These are phyloP conservation scores for Rhinophrynus dorsalis DNA, from an alignment of 2,797 vertebrate genomes.

Conservation along the genomic window DNA sequence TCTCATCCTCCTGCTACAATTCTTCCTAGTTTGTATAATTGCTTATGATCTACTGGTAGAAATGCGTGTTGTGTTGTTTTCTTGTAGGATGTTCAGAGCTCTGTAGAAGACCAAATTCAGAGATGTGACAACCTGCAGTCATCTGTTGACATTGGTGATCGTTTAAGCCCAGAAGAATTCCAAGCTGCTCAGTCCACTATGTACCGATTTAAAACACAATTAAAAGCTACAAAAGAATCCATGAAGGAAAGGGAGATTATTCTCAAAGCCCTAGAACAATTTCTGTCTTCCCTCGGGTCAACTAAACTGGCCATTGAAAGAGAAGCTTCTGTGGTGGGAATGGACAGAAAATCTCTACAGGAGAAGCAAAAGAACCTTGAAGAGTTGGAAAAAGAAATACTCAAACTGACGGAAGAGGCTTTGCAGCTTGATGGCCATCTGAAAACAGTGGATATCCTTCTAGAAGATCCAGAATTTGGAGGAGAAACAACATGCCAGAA, in stretches of 20 bases:
- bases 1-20: too few species aligned
- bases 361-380: constrained; percentile 60
- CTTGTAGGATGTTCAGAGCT: constrained; percentile 62
- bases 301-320: constrained; percentile 66
- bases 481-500: constrained; percentile 57
- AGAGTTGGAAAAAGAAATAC: constrained; percentile 65
- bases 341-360: constrained; percentile 54
- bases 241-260: constrained; percentile 72
- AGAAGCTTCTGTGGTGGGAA: constrained; percentile 54
- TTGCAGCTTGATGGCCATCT: constrained; percentile 77
- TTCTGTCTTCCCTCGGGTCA: constrained; percentile 78
- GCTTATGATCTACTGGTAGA: background rate
- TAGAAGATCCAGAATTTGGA: constrained; percentile 67
- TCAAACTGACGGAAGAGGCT: constrained; percentile 76
- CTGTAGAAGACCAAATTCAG: constrained; percentile 71
- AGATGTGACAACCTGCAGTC: constrained; percentile 68
- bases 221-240: constrained; percentile 76
- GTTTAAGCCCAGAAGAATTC: constrained; percentile 75
- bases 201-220: constrained; percentile 70
- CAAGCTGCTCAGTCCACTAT: constrained; percentile 71
- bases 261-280: constrained; percentile 79
- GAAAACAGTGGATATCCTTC: constrained; percentile 67
- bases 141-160: constrained; percentile 52
- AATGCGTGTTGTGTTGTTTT: background rate
- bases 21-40: too few species aligned